Evolutionary conservation across 2,113 vertebrate species (phyloP), one percentile per base, ranked within the genome.

Genomic region (Pygoscelis antarcticus): DNA sequence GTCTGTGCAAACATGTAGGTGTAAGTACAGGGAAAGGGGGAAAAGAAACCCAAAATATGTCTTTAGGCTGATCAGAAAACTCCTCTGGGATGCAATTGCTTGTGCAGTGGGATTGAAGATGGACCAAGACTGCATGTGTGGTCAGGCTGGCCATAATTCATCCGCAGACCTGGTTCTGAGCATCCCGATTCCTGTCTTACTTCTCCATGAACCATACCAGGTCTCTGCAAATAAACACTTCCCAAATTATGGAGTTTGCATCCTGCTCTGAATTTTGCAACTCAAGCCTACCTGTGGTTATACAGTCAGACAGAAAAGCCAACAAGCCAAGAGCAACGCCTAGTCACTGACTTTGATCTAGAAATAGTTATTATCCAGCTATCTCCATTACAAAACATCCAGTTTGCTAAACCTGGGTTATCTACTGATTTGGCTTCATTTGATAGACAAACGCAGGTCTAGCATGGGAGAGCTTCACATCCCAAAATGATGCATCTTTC

Each of bases 301-400:
- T 81, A 21, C 58, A 87, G 89, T 95, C 95, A 97, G 94, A 93
- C 66, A 86, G 83, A 95, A 90, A 74, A 91, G 89, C 94, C 91
- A 96, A 66, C 77, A 83, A 81, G 95, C 95, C 89, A 87, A 88
- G 84, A 91, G 87, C 95, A 95, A 90, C 82, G 82, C 96, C 93
- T 93, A 94, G 95, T 51, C 91, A 49, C 71, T 29, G 87, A 26
- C 95, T 96, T 96, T 97, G 95, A 97, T 96, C 96, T 97, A 92
- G 97, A 94, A 96, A 97, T 96, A 93, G 86, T 97, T 95, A 92
- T 96, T 95, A 97, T 83, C 90, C 88, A 81, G 76, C 85, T 97
- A 97, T 97, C 95, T 96, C 70, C 90, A 93, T 97, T 97, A 97
- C 96, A 95, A 96, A 97, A 96, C 87, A 93, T 93, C 71, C 85